Percentiles rank a stretch among this genome's conserved stretches.
Conservation (phyloP, 53 echinoderm and acorn worm genomes). For the Paelopatides confundens region DNA sequence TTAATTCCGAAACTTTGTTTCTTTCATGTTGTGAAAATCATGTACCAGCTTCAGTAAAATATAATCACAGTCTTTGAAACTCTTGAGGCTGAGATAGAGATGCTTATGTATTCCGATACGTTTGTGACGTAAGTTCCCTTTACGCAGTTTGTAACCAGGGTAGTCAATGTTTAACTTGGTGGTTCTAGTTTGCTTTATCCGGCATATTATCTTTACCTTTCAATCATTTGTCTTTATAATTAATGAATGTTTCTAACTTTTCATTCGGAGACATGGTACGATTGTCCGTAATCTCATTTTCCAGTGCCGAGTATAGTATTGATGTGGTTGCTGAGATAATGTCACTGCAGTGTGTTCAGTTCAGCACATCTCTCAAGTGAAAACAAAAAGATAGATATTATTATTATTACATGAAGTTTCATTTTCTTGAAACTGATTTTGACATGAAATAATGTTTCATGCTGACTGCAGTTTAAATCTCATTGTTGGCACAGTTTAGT, state of each 20-base stretch:
- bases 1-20: no score
- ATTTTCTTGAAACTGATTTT: not conserved
- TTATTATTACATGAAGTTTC: not conserved
- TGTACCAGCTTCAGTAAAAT: no score
- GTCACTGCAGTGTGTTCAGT: not conserved
- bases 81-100: no score
- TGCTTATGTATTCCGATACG: no score
- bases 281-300: not conserved
- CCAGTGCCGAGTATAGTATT: not conserved
- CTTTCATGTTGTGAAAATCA: no score
- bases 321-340: not conserved
- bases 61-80: no score
- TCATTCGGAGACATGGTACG: not conserved
- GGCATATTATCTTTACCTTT: not conserved
- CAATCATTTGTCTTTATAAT: not conserved
- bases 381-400: not conserved
- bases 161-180: not conserved
- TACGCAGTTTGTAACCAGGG: no score
- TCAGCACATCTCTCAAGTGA: not conserved
- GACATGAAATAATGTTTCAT: not conserved
- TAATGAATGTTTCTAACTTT: not conserved
- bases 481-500: not conserved
- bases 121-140: no score
- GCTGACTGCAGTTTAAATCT: not conserved
- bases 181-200: no score